Conservation (phyloP, 37 sponge, comb jelly and placozoan genomes). For the Geodia barretti region DNA sequence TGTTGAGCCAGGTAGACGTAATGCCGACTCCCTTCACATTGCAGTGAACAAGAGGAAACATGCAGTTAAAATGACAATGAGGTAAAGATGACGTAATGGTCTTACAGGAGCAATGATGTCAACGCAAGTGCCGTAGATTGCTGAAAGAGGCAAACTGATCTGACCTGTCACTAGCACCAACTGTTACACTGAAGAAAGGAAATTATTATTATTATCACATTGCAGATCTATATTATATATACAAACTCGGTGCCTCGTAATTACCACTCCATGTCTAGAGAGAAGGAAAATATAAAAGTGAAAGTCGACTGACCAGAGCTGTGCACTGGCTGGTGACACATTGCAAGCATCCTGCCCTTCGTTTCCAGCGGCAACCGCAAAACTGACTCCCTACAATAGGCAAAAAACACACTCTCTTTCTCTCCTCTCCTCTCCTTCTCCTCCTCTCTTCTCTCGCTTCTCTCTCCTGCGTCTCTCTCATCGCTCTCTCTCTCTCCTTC, state of each 20-base stretch:
- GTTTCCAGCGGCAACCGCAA: not conserved
- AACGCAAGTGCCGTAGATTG: slow-evolving; percentile 76
- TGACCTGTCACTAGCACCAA: slow-evolving; percentile 51
- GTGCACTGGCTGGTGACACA: not conserved
- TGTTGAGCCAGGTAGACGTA: slow-evolving; percentile 27
- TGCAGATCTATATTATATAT: too few relatives aligned
- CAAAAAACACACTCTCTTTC: slow-evolving; percentile 8
- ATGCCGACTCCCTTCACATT: slow-evolving; percentile 44
- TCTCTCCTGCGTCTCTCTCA: not conserved
- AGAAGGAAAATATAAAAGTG: not conserved
- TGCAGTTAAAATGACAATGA: not conserved
- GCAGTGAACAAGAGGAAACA: not conserved
- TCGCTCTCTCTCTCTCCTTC: not conserved
- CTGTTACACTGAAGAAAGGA: slow-evolving; percentile 49
- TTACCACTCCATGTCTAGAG: too few relatives aligned
- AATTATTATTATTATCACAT: too few relatives aligned
- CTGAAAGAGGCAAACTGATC: slow-evolving; percentile 59
- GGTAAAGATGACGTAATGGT: too few relatives aligned
- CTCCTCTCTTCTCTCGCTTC: not conserved
- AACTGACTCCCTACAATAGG: not conserved
- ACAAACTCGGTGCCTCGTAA: too few relatives aligned
- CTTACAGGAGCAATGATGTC: slow-evolving; percentile 82
- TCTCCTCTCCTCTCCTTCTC: not conserved
- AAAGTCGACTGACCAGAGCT: not conserved
- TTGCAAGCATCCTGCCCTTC: slow-evolving; percentile 49